Evolutionary conservation across 2,888 invertebrate species (phyloP).

Genomic region (Papilio demoleus): DNA sequence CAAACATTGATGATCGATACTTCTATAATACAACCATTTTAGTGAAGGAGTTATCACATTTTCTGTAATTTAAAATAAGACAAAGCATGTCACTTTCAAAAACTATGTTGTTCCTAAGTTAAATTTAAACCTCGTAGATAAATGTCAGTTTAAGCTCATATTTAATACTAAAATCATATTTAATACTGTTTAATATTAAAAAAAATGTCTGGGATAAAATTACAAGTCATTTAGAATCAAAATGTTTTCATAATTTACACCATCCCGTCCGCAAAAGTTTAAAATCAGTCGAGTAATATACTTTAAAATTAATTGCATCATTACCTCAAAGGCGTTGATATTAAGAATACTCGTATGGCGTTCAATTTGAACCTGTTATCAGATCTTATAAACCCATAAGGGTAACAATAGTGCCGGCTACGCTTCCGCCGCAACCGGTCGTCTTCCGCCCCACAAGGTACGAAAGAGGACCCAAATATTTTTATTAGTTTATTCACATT

Average conservation of each 20-base stretch:
- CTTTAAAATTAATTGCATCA: constrained; percentile 5
- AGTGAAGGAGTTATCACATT: too few relatives aligned
- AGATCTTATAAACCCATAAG: constrained; percentile 26
- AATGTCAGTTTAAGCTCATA: too few relatives aligned
- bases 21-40: too few relatives aligned
- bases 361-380: constrained; percentile 29
- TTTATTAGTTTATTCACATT: constrained; percentile 22
- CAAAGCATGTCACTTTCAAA: too few relatives aligned
- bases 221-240: too few relatives aligned
- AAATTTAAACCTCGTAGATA: too few relatives aligned
- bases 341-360: constrained; percentile 12
- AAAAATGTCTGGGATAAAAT: too few relatives aligned
- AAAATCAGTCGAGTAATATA: not conserved
- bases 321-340: not conserved
- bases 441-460: constrained; percentile 53
- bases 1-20: too few relatives aligned
- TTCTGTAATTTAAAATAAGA: too few relatives aligned
- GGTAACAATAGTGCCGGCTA: constrained; percentile 49
- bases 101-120: too few relatives aligned
- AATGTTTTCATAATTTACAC: not conserved
- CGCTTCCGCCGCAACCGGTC: constrained; percentile 60
- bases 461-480: constrained; percentile 17
- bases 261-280: not conserved
- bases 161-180: too few relatives aligned
- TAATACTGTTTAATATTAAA: too few relatives aligned